Base-by-base conservation (phyloP, 2,797 vertebrate species). In the Scolopax bukidnonensis region DNA sequence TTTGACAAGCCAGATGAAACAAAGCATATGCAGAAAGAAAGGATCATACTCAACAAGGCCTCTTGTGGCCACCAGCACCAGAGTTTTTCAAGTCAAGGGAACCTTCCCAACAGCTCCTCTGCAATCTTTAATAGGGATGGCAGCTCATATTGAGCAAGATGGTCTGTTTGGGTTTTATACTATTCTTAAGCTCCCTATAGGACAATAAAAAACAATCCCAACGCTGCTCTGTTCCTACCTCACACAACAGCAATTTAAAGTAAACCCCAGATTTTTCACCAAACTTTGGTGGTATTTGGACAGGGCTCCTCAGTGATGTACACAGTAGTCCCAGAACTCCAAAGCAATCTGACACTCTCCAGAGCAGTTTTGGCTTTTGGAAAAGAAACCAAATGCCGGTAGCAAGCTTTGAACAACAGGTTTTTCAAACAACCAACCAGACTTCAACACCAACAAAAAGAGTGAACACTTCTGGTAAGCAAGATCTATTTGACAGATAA, bases 181-280 rank as follows among this genome's bases (percentile, higher is more conserved):
- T 32, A 10, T 1, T 53, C 38, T 19, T 8, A 65, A 6, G 19
- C 33, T 76, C 47, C 36, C 59, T 14, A 2, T 0, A 68, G 41
- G 23, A 23, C 65, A 87, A 60, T 16, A 74, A 63, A 50, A 83
- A 75, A 4, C 24, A 43, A 50, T 4, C 38, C 8, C 23, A 18
- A 47, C 17, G 23, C 41, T 84, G 53, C 41, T 80, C 64, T n/a
- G 18, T 32, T 59, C 50, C 16, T 24, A 51, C 19, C 54, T 47
- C 51, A n/a, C 2, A 14, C n/a, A 80, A 68, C 16, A 59, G 16
- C 47, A 41, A 54, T 19, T 93, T 33, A 21, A 69, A 84, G 33
- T 4, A 28, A 36, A 71, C 43, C 16, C 7, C 10, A 5, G 12
- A 15, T 67, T 88, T 85, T 73, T 25, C 70, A 91, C 18, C 43